Evolutionary conservation across 2,888 invertebrate genomes (phyloP).

Genomic region (Seira musarum): DNA sequence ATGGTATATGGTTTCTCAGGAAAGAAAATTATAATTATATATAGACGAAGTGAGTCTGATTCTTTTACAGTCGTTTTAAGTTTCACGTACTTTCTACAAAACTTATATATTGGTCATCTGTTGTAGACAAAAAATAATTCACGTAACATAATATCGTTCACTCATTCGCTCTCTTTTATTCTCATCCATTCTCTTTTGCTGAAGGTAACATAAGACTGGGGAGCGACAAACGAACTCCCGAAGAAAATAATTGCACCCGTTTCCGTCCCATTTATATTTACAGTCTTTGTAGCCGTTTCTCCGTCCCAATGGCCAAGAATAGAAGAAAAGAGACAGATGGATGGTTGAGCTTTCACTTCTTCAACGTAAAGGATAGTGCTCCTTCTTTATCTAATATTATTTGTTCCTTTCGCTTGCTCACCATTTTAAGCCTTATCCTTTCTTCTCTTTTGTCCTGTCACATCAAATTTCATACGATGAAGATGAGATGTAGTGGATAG

Average conservation of each 20-base stretch:
- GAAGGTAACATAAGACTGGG: not conserved
- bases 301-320: not conserved
- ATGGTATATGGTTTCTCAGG: not conserved
- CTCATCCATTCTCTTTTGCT: no score
- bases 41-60: not conserved
- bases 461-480: slow-evolving; percentile 21
- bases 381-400: slow-evolving; percentile 14
- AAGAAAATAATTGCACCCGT: slow-evolving; percentile 28
- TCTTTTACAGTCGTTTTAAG: not conserved
- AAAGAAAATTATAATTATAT: not conserved
- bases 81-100: not conserved
- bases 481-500: slow-evolving; percentile 11
- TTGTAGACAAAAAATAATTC: not conserved
- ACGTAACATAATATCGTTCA: no score
- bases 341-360: slow-evolving; percentile 2
- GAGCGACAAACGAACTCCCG: not conserved
- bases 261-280: slow-evolving; percentile 33
- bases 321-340: not conserved
- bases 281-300: not conserved
- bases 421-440: not conserved
- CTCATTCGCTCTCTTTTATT: no score
- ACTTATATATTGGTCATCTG: not conserved
- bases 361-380: not conserved
- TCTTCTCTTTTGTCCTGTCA: slow-evolving; percentile 10
- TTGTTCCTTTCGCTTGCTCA: not conserved